Conservation (phyloP, 1,140 invertebrate species). For the Sitobion miscanthi region DNA sequence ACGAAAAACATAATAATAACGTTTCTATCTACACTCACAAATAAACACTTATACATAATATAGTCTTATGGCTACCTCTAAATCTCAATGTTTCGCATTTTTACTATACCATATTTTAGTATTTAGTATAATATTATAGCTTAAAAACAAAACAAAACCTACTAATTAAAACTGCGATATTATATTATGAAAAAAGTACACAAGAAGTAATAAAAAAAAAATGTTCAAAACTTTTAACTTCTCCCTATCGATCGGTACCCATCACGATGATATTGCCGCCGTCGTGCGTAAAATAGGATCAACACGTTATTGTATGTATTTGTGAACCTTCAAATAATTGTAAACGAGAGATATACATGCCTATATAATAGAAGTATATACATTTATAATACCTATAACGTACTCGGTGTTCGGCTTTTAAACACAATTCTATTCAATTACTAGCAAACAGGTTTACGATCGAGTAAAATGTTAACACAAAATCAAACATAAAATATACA, state of each 20-base stretch:
- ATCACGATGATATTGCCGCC: neutral
- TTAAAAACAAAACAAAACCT: neutral
- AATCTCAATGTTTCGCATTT: neutral
- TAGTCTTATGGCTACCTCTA: neutral
- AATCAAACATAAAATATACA: constrained; percentile 10
- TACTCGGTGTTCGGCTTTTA: neutral
- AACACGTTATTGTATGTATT: neutral
- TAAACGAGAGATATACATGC: neutral
- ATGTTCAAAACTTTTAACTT: neutral
- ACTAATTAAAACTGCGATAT: neutral
- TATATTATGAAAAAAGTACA: neutral
- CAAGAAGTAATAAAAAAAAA: neutral
- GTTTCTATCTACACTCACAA: neutral
- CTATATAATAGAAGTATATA: too few species aligned
- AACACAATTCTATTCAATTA: neutral
- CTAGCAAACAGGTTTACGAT: neutral
- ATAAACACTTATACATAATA: neutral
- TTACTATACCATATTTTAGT: too few species aligned
- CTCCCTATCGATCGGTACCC: neutral
- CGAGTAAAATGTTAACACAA: neutral
- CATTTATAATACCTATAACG: neutral
- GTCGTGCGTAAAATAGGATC: neutral
- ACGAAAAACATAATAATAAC: neutral
- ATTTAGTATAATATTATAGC: neutral
- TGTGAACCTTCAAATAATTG: neutral